Evolutionary conservation across 2,888 invertebrate species (phyloP).

Genomic region (Drosophila ochracea): DNA sequence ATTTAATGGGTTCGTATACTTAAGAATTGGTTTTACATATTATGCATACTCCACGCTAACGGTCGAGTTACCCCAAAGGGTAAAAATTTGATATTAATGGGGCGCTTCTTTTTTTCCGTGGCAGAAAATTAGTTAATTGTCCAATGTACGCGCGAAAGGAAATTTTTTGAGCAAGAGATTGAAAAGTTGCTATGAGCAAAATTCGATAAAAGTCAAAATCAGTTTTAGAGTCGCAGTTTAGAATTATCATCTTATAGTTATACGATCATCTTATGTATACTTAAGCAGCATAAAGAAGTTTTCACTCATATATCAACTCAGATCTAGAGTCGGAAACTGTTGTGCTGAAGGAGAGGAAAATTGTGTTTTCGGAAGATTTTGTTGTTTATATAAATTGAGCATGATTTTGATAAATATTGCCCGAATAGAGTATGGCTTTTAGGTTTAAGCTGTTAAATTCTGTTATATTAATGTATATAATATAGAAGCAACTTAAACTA

Average conservation of each 20-base stretch:
- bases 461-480: background rate
- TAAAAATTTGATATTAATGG: background rate
- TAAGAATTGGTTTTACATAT: slow-evolving; percentile 3
- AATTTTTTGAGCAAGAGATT: background rate
- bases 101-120: background rate
- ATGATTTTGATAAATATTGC: background rate
- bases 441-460: background rate
- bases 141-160: background rate
- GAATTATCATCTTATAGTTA: too few relatives aligned
- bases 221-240: background rate
- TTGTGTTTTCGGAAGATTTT: background rate
- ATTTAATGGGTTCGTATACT: slow-evolving; percentile 79
- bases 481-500: background rate
- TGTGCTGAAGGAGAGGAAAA: background rate
- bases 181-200: background rate
- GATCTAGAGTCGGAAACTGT: background rate
- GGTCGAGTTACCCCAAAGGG: background rate
- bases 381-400: background rate
- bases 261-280: background rate
- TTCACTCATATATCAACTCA: background rate
- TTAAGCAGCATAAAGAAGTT: background rate
- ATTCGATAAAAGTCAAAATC: background rate
- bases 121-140: background rate
- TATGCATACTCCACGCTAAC: background rate
- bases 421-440: background rate